Conservation (phyloP, 1,140 invertebrate species). For the Magallana angulata region DNA sequence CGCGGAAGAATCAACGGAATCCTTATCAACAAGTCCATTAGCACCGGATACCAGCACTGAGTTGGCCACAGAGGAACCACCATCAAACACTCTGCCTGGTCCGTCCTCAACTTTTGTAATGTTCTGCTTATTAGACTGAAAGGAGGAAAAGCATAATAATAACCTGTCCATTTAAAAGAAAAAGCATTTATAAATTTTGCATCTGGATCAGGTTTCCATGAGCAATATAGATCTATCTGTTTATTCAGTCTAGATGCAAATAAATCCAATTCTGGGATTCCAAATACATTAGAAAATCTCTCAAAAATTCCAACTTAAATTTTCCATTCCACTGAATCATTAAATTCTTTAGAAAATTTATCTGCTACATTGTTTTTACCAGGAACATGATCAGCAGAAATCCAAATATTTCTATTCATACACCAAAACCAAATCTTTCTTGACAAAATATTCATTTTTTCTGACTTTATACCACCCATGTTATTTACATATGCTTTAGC, state of each 20-base stretch:
- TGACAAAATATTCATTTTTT: slow-evolving; percentile 38
- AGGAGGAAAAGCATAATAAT: background rate
- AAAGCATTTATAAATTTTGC: slow-evolving; percentile 60
- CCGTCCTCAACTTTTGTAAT: slow-evolving; percentile 50
- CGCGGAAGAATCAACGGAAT: slow-evolving; percentile 47
- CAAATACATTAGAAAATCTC: slow-evolving; percentile 4
- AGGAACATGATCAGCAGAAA: slow-evolving; percentile 52
- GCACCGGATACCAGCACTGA: background rate
- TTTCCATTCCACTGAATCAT: background rate
- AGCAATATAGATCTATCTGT: slow-evolving; percentile 40
- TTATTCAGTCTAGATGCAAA: slow-evolving; percentile 60
- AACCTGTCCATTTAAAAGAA: slow-evolving; percentile 46
- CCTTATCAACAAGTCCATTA: slow-evolving; percentile 46
- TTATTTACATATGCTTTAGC: slow-evolving; percentile 51
- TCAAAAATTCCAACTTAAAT: slow-evolving; percentile 18
- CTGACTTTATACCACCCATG: slow-evolving; percentile 52
- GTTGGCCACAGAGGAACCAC: slow-evolving; percentile 58
- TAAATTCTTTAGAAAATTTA: slow-evolving; percentile 27
- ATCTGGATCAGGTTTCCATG: slow-evolving; percentile 52
- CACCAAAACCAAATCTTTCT: slow-evolving; percentile 51
- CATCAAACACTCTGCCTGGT: slow-evolving; percentile 48
- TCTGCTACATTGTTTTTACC: slow-evolving; percentile 52
- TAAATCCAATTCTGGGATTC: slow-evolving; percentile 51
- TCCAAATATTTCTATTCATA: slow-evolving; percentile 51
- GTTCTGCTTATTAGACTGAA: slow-evolving; percentile 1